Evolutionary conservation across 2,113 vertebrate genomes (phyloP).

Genomic region (Megaptera novaeangliae): DNA sequence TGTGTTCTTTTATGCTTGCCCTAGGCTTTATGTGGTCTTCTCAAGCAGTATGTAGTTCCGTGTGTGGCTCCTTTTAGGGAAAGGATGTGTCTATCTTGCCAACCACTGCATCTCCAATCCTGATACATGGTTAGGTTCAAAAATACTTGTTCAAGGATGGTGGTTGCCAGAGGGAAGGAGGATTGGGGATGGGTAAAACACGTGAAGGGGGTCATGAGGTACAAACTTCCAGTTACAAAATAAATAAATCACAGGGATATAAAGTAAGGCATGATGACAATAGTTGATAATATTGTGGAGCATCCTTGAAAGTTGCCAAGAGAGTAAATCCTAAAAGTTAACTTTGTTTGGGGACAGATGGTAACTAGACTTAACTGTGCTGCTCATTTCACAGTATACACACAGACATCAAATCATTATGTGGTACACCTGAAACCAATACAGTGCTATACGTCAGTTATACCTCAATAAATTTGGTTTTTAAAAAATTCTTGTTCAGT

Average conservation of each 20-base stretch:
- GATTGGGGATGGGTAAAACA: background rate
- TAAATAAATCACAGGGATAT: background rate
- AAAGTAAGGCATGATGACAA: background rate
- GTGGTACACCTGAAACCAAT: background rate
- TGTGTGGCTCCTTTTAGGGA: background rate
- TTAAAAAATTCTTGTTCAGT: background rate
- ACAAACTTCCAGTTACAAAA: background rate
- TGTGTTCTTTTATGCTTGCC: background rate
- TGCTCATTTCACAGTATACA: background rate
- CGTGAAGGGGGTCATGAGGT: background rate
- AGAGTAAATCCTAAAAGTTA: background rate
- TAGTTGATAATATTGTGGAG: background rate
- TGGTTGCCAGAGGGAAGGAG: background rate
- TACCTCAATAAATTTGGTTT: background rate
- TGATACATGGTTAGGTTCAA: background rate
- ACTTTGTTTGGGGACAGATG: background rate
- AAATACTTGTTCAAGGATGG: background rate
- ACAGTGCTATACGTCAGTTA: background rate
- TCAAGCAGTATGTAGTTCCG: background rate
- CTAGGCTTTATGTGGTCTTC: background rate
- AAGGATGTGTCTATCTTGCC: background rate
- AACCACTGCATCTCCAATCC: background rate
- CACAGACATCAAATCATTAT: background rate
- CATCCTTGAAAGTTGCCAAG: background rate
- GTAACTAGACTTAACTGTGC: background rate